Conservation (phyloP, 2,888 invertebrate genomes). For the Amaurobius ferox region DNA sequence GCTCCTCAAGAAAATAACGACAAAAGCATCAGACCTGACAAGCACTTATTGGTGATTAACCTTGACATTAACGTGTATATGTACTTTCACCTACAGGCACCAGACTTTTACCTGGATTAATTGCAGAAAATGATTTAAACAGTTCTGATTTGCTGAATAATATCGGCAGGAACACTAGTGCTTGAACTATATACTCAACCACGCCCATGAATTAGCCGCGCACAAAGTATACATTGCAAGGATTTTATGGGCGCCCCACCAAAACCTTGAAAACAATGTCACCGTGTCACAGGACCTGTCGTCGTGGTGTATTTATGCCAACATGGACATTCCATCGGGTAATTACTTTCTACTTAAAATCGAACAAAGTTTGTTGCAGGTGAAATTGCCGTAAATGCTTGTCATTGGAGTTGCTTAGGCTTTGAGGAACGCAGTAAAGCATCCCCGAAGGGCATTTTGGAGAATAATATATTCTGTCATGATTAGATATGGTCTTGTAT, state of each 20-base stretch:
- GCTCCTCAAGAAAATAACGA: neutral
- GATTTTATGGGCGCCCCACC: neutral
- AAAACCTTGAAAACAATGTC: conserved; percentile 18
- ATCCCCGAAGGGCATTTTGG: neutral
- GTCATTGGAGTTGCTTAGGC: neutral
- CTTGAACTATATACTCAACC: neutral
- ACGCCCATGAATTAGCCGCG: neutral
- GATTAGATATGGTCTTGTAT: neutral
- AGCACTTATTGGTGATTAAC: conserved; percentile 12
- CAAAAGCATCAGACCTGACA: neutral
- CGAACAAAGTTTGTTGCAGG: conserved; percentile 10
- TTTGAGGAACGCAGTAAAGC: neutral
- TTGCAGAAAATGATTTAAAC: neutral
- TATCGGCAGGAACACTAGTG: neutral
- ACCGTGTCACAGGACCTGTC: conserved; percentile 2
- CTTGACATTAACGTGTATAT: conserved; percentile 1
- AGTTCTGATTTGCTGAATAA: conserved; percentile 6
- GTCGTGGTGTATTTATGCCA: neutral
- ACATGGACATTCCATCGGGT: neutral
- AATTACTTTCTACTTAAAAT: neutral
- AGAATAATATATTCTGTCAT: neutral
- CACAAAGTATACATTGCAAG: neutral
- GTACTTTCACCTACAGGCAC: conserved; percentile 12
- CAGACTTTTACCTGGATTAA: neutral
- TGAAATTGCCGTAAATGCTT: conserved; percentile 10